A percentile compares a stretch with the other conserved stretches of the same genome.
These are phyloP conservation scores for Aphis craccivora DNA, from an alignment of 1,140 invertebrate genomes.

Conservation along the genomic window DNA sequence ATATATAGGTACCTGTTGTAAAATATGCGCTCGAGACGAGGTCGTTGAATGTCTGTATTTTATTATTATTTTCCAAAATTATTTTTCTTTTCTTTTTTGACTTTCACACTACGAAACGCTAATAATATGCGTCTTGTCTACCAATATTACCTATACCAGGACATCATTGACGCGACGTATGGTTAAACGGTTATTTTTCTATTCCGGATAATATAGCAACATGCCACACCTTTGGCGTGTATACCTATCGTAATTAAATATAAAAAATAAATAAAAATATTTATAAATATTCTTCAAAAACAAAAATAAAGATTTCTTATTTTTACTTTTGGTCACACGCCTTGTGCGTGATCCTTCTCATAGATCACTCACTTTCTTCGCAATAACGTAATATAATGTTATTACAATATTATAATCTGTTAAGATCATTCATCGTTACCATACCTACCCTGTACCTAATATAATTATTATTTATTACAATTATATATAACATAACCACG, in stretches of 20 bases:
- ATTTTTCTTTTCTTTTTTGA: neutral
- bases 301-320: neutral
- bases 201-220: neutral
- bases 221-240: neutral
- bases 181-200: constrained; percentile 12
- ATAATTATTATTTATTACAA: neutral
- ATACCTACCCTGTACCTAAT: neutral
- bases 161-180: neutral
- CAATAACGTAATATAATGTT: neutral
- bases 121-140: neutral
- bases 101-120: constrained; percentile 35
- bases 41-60: neutral
- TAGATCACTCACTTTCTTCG: neutral
- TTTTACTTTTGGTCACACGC: neutral
- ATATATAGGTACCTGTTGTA: neutral
- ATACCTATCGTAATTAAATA: neutral
- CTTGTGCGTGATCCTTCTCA: neutral
- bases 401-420: neutral
- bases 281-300: neutral
- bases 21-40: constrained; percentile 8
- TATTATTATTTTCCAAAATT: neutral
- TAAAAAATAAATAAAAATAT: no score
- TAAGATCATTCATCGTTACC: neutral
- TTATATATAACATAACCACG: neutral
- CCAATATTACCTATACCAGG: neutral